phyloP scores from a whole-genome alignment of 2,113 vertebrate genomes.

The Urocynchramus pylzowi region DNA sequence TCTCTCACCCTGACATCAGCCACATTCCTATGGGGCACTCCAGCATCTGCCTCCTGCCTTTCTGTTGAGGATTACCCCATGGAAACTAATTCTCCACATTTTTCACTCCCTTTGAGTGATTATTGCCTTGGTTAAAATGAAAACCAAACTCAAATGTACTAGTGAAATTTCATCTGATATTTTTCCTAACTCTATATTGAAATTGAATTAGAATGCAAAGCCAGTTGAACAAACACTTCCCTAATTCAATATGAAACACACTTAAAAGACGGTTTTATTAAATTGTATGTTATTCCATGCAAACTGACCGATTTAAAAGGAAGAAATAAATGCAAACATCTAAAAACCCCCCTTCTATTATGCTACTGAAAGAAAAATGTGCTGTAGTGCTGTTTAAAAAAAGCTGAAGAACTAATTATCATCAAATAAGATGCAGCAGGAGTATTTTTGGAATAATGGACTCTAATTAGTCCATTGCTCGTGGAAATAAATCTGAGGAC shows the following conservation, averaged over 20 bases:
- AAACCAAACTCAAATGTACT: background rate
- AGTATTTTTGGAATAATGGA: conserved; percentile 62
- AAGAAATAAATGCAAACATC: conserved; percentile 32
- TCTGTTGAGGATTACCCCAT: background rate
- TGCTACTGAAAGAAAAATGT: conserved; percentile 29
- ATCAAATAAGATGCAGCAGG: conserved; percentile 32
- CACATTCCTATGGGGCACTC: background rate
- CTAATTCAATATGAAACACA: background rate
- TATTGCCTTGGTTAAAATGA: background rate
- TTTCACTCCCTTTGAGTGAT: background rate
- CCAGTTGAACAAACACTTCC: background rate
- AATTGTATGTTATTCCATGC: conserved; percentile 1
- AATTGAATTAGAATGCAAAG: background rate
- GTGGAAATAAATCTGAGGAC: conserved; percentile 27
- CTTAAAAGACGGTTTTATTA: background rate
- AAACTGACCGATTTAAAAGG: background rate
- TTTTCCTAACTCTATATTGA: background rate
- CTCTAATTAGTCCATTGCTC: conserved; percentile 31
- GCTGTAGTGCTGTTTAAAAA: background rate
- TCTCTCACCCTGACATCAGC: background rate
- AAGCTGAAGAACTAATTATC: conserved; percentile 28
- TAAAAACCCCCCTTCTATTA: background rate
- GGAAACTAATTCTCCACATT: background rate
- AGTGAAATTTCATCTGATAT: background rate
- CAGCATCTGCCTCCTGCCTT: background rate